Evolutionary conservation across 2,113 vertebrate genomes (phyloP).

Genomic region (Gymnocephalus cernua): DNA sequence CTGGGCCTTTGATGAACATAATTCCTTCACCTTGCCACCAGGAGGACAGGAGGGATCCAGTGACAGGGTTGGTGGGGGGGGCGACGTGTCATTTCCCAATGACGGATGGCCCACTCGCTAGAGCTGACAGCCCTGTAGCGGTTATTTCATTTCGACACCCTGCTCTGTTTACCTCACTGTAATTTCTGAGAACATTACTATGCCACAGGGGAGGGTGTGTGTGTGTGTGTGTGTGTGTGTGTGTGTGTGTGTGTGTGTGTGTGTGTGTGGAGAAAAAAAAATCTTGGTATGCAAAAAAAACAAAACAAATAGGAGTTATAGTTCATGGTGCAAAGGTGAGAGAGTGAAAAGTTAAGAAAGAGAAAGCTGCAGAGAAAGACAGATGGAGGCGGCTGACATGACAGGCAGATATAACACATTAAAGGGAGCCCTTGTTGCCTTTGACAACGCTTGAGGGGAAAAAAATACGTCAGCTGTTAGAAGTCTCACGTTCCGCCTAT

Average conservation of each 20-base stretch:
- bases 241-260: no score
- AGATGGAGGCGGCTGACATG: slow-evolving; percentile 64
- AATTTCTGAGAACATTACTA: slow-evolving; percentile 79
- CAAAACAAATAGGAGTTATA: slow-evolving; percentile 10
- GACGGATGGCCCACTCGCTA: slow-evolving; percentile 74
- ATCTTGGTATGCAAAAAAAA: slow-evolving; percentile 12
- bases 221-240: no score
- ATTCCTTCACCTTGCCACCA: slow-evolving; percentile 82
- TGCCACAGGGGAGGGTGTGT: slow-evolving; percentile 33
- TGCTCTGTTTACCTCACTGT: slow-evolving; percentile 80
- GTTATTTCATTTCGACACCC: slow-evolving; percentile 78
- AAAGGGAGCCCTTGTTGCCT: slow-evolving; percentile 71
- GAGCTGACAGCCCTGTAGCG: slow-evolving; percentile 74
- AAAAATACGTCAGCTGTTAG: slow-evolving; percentile 60
- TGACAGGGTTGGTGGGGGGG: slow-evolving; percentile 37
- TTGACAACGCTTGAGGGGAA: slow-evolving; percentile 71
- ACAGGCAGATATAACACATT: slow-evolving; percentile 73
- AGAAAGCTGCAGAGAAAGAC: slow-evolving; percentile 35
- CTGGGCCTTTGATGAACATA: slow-evolving; percentile 74
- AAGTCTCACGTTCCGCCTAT: slow-evolving; percentile 63
- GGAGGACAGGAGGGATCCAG: slow-evolving; percentile 73
- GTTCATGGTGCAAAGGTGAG: slow-evolving; percentile 58
- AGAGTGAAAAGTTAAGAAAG: slow-evolving; percentile 49
- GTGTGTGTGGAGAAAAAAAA: not conserved
- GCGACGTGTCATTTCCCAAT: slow-evolving; percentile 74